Percentiles rank a stretch among this genome's conserved stretches.
These are phyloP conservation scores for Brachyalestes nurse DNA, from an alignment of 2,797 vertebrate genomes.

Conservation along the genomic window DNA sequence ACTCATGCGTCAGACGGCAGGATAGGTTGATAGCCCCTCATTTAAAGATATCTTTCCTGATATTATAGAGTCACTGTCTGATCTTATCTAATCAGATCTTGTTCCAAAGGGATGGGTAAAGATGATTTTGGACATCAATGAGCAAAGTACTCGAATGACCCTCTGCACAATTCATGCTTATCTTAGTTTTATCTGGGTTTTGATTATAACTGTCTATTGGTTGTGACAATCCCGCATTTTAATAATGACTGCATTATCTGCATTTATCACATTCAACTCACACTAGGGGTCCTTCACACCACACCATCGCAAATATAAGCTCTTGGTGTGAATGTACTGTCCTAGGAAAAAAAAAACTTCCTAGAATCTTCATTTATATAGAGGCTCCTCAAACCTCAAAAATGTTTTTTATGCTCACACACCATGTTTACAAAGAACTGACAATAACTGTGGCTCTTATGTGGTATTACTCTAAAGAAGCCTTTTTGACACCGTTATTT, in stretches of 20 bases:
- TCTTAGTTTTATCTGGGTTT: conserved; percentile 8
- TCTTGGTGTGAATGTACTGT: background rate
- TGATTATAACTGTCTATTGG: background rate
- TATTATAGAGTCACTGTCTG: background rate
- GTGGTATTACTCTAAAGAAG: background rate
- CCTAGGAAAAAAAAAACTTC: background rate
- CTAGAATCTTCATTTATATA: background rate
- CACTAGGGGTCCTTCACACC: background rate
- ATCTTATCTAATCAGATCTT: conserved; percentile 6
- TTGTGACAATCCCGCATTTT: background rate
- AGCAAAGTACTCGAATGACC: background rate
- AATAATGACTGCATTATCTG: background rate
- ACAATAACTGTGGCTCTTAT: no score
- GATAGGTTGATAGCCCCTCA: background rate
- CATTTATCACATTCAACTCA: background rate
- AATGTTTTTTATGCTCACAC: background rate
- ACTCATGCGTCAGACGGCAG: background rate
- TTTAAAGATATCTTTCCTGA: conserved; percentile 2
- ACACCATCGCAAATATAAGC: background rate
- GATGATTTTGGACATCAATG: background rate
- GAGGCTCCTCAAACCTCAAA: background rate
- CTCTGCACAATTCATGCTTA: background rate
- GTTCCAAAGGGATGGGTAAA: background rate
- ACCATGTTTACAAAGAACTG: no score
- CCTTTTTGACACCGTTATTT: background rate